A percentile compares a stretch with the other conserved stretches of the same genome.
These are phyloP conservation scores for Sitta carolinensis DNA, from an alignment of 2,797 vertebrate species.

Conservation along the genomic window DNA sequence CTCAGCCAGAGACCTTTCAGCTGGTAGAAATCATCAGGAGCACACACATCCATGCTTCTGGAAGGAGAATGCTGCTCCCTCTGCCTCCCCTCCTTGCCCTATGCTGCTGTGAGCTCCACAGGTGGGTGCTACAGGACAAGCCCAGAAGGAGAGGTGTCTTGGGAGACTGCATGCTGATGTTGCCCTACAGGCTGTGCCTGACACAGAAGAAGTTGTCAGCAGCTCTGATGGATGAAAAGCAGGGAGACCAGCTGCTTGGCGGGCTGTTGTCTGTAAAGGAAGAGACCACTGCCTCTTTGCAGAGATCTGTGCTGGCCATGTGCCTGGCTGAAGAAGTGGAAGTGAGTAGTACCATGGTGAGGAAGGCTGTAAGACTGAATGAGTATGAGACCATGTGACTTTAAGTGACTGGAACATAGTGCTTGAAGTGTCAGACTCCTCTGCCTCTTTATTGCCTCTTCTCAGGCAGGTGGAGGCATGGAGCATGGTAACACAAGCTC, in stretches of 20 bases:
- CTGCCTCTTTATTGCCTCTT: not conserved
- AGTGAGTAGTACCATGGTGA: not conserved
- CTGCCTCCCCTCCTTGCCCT: not conserved
- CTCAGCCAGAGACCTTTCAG: not conserved
- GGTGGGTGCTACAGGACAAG: not conserved
- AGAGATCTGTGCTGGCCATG: slow-evolving; percentile 14
- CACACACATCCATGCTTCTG: not conserved
- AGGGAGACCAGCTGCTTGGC: slow-evolving; percentile 30
- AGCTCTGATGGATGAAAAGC: not conserved
- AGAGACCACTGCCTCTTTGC: slow-evolving; percentile 29
- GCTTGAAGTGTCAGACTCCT: not conserved
- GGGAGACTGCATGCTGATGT: not conserved
- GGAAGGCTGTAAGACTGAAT: not conserved
- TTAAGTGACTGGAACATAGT: not conserved
- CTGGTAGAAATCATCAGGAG: not conserved
- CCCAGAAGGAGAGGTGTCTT: not conserved
- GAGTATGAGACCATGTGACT: not conserved
- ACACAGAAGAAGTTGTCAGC: not conserved
- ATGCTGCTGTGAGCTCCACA: not conserved
- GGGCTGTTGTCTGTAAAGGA: not conserved
- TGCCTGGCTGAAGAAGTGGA: slow-evolving; percentile 13
- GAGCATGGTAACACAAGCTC: not conserved
- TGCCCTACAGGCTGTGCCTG: not conserved
- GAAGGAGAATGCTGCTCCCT: not conserved
- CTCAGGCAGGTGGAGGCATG: not conserved